Conservation (phyloP, 2,888 invertebrate genomes). For the Thereva unica region DNA sequence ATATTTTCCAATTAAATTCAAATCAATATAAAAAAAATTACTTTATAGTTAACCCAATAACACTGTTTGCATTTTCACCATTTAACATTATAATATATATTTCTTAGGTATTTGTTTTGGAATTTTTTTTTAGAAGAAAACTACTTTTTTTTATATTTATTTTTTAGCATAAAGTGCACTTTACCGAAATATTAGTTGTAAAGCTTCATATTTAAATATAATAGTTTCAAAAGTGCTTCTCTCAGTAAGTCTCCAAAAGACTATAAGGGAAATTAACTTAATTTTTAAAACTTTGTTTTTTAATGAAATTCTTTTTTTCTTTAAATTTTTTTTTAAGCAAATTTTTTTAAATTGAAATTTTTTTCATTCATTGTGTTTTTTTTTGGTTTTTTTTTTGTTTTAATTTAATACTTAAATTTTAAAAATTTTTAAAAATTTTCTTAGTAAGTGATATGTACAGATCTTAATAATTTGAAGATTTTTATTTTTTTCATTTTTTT, state of each 20-base stretch:
- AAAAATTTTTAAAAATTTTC: conserved; percentile 14
- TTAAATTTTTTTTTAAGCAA: conserved; percentile 16
- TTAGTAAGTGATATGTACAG: conserved; percentile 31
- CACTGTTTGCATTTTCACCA: too few relatives aligned
- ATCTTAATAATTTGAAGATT: background rate
- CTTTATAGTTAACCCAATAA: too few relatives aligned
- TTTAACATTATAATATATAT: too few relatives aligned
- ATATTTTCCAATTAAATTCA: too few relatives aligned
- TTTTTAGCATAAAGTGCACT: conserved; percentile 40
- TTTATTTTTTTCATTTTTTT: background rate
- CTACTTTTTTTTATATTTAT: background rate
- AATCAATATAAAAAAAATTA: too few relatives aligned
- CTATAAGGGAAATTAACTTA: background rate
- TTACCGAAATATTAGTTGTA: conserved; percentile 29
- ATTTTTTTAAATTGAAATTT: conserved; percentile 12
- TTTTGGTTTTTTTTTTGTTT: conserved; percentile 18
- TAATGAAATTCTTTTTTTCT: conserved; percentile 1
- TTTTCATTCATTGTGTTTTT: conserved; percentile 8
- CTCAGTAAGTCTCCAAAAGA: conserved; percentile 9
- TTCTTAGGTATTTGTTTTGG: too few relatives aligned
- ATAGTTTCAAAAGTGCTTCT: conserved; percentile 23
- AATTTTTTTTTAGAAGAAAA: too few relatives aligned
- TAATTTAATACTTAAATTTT: conserved; percentile 29
- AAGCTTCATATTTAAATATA: conserved; percentile 13
- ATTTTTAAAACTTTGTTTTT: conserved; percentile 14